These are phyloP conservation scores for Dasypus novemcinctus DNA, from an alignment of 2,113 vertebrate species.

Conservation along the genomic window DNA sequence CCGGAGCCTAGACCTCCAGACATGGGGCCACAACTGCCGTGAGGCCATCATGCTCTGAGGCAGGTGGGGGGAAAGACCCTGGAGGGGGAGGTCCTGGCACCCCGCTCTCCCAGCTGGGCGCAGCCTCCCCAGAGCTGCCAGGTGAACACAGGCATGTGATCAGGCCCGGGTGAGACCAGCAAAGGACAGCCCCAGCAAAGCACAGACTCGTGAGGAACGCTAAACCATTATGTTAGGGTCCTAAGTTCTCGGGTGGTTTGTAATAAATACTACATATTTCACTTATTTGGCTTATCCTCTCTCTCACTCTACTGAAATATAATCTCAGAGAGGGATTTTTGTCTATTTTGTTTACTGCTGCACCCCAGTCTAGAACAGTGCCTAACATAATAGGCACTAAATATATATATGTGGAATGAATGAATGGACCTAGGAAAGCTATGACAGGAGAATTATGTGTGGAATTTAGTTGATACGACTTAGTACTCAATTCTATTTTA, in stretches of 20 bases:
- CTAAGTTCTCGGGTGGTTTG: not conserved
- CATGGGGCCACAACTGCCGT: not conserved
- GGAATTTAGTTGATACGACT: not conserved
- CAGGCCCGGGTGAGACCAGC: not conserved
- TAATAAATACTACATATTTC: not conserved
- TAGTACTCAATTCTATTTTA: not conserved
- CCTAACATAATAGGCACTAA: not conserved
- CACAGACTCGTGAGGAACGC: not conserved
- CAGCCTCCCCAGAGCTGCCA: rapidly evolving
- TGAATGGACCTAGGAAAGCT: not conserved
- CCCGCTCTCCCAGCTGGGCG: not conserved
- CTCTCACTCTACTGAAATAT: not conserved
- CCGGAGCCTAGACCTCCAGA: not conserved
- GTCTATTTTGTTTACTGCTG: not conserved
- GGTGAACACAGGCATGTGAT: not conserved
- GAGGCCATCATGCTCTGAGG: not conserved
- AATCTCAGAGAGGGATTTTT: not conserved
- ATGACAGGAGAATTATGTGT: not conserved
- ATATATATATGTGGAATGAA: not conserved
- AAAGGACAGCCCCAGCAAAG: not conserved
- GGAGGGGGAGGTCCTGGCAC: not conserved
- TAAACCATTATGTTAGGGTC: not conserved
- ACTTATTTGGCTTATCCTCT: not conserved
- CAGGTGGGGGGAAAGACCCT: not conserved
- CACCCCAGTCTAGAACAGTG: not conserved